These are phyloP conservation scores for Falco concolor DNA, from an alignment of 2,797 vertebrate genomes.

Conservation along the genomic window DNA sequence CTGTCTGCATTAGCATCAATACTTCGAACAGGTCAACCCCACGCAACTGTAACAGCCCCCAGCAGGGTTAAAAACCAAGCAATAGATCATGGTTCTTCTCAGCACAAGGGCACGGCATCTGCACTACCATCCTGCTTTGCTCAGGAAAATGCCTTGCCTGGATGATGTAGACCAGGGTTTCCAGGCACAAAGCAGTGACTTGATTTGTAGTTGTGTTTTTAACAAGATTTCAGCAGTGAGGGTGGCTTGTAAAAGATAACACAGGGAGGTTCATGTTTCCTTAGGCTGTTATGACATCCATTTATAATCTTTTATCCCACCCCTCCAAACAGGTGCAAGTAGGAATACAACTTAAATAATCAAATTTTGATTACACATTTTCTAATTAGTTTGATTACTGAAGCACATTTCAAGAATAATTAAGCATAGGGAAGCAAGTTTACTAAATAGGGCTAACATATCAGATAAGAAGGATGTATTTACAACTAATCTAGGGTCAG, in stretches of 20 bases:
- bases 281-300: slow-evolving; percentile 16
- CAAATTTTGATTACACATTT: background rate
- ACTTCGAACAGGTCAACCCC: slow-evolving; percentile 21
- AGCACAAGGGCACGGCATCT: background rate
- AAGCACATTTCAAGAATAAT: background rate
- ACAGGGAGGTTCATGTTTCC: background rate
- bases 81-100: background rate
- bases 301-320: background rate
- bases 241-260: background rate
- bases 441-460: background rate
- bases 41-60: background rate
- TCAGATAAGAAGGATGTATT: background rate
- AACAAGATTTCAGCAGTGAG: slow-evolving; percentile 5
- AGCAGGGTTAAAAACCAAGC: background rate
- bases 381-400: background rate
- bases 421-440: background rate
- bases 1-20: background rate
- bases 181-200: background rate
- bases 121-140: background rate
- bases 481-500: background rate
- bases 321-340: background rate
- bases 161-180: background rate
- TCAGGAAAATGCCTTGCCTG: background rate
- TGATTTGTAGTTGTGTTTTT: slow-evolving; percentile 27
- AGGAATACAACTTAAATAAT: background rate